Conservation (phyloP, 1,140 invertebrate genomes). For the Pseudomyrmex concolor region DNA sequence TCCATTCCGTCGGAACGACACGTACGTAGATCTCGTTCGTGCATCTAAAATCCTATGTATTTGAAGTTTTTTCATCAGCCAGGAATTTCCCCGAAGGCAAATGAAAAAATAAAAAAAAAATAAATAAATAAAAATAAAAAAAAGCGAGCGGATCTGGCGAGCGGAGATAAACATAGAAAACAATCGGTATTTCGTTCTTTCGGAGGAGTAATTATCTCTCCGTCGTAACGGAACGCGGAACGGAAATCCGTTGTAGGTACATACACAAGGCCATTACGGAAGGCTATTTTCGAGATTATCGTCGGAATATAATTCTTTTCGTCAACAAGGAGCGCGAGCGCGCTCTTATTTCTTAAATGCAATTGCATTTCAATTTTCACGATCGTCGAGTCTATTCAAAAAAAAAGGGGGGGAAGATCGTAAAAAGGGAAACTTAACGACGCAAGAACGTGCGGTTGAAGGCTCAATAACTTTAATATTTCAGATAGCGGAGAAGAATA, state of each 20-base stretch:
- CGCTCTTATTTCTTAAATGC: not conserved
- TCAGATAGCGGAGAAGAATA: slow-evolving; percentile 2
- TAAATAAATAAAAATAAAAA: not conserved
- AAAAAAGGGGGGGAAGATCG: not conserved
- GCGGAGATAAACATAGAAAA: no score
- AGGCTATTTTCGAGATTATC: not conserved
- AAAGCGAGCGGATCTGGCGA: no score
- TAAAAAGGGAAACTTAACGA: slow-evolving; percentile 26
- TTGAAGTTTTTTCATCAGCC: no score
- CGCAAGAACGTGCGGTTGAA: not conserved
- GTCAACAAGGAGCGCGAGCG: not conserved
- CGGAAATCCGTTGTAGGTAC: not conserved
- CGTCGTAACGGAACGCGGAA: not conserved
- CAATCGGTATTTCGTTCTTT: not conserved
- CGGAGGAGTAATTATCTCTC: not conserved
- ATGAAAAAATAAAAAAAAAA: not conserved
- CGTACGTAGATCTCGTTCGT: no score
- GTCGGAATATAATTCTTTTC: slow-evolving; percentile 13
- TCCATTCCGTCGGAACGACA: no score
- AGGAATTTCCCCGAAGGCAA: no score
- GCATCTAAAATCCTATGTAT: no score
- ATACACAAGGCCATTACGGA: not conserved
- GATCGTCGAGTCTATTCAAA: slow-evolving; percentile 12
- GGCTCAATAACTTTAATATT: slow-evolving; percentile 36
- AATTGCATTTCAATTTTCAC: slow-evolving; percentile 36